phyloP scores from a whole-genome alignment of 2,888 invertebrate genomes.

The Rhagophthalmus giganteus region DNA sequence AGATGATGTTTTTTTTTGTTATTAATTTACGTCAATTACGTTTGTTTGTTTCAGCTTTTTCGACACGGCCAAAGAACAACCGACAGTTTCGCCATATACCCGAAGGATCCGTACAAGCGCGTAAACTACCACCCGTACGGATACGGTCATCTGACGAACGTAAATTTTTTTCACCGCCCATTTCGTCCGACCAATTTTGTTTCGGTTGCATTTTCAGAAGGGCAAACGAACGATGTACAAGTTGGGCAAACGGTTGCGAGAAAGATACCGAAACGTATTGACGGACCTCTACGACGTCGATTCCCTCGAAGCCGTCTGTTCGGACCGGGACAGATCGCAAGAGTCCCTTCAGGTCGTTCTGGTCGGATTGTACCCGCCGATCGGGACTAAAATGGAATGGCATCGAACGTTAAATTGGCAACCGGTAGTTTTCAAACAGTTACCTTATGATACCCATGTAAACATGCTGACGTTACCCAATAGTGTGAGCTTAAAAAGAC shows the following conservation, averaged over 20 bases:
- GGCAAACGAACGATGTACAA: constrained; percentile 54
- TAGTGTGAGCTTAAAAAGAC: too few relatives aligned
- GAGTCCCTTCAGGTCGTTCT: constrained; percentile 70
- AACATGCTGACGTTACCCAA: too few relatives aligned
- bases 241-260: constrained; percentile 64
- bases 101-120: constrained; percentile 57
- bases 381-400: constrained; percentile 60
- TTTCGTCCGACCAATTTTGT: too few relatives aligned
- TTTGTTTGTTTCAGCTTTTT: constrained; percentile 60
- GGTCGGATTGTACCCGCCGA: constrained; percentile 69
- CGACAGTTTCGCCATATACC: constrained; percentile 34
- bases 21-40: too few relatives aligned
- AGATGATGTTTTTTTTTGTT: too few relatives aligned
- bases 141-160: constrained; percentile 60
- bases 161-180: too few relatives aligned
- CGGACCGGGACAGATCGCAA: constrained; percentile 70
- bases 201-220: constrained; percentile 38
- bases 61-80: constrained; percentile 53
- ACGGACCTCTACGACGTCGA: constrained; percentile 61
- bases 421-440: too few relatives aligned
- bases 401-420: constrained; percentile 51
- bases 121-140: constrained; percentile 59
- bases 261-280: constrained; percentile 63
- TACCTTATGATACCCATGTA: too few relatives aligned
- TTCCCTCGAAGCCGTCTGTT: constrained; percentile 64